phyloP scores from a whole-genome alignment of 2,888 invertebrate species.

The Euzetes globulus region DNA sequence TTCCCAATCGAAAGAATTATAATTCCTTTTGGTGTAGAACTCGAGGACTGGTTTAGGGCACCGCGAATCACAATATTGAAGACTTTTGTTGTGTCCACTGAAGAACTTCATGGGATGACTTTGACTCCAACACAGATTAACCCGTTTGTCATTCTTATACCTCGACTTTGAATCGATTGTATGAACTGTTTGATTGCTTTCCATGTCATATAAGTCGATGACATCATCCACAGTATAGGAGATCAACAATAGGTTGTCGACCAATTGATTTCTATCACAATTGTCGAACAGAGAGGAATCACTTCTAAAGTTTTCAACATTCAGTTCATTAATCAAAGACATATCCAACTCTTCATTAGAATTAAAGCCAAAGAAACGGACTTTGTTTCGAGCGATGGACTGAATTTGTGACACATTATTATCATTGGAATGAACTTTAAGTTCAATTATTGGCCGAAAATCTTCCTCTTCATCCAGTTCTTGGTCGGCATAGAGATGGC shows the following conservation, averaged over 20 bases:
- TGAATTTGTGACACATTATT: neutral
- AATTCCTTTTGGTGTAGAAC: neutral
- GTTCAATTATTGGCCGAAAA: neutral
- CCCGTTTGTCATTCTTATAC: neutral
- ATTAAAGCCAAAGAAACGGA: neutral
- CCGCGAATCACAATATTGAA: neutral
- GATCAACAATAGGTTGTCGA: neutral
- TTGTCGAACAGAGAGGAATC: neutral
- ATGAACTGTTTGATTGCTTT: neutral
- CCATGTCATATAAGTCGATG: neutral
- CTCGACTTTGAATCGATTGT: neutral
- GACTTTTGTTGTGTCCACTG: neutral
- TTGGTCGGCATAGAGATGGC: neutral
- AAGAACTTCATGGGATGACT: neutral
- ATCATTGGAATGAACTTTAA: neutral
- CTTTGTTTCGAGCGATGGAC: neutral
- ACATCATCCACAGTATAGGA: neutral
- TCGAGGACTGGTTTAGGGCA: neutral
- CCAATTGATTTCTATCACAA: neutral
- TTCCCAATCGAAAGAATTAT: constrained; percentile 2
- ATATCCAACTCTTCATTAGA: neutral
- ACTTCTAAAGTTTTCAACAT: neutral
- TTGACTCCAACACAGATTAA: neutral
- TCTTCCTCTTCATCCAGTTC: neutral
- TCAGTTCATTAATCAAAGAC: constrained; percentile 3